These are phyloP conservation scores for Papilio machaon DNA, from an alignment of 1,140 invertebrate genomes.

Conservation along the genomic window DNA sequence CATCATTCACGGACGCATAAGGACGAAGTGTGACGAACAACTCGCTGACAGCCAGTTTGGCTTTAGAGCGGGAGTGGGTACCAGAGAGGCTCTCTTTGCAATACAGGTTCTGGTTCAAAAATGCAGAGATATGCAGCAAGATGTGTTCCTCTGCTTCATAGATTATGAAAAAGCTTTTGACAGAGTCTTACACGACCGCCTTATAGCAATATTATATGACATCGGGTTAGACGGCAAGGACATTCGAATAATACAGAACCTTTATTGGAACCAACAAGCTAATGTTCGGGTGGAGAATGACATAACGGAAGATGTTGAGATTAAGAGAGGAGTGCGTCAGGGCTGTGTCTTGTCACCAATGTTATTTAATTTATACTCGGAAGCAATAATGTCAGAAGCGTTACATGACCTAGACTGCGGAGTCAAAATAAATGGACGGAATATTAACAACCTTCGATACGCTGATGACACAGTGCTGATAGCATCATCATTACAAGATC, in stretches of 20 bases:
- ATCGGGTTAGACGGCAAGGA: slow-evolving; percentile 43
- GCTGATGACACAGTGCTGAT: slow-evolving; percentile 48
- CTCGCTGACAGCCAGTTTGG: slow-evolving; percentile 39
- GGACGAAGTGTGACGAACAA: slow-evolving; percentile 35
- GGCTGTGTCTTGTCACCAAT: too few species aligned
- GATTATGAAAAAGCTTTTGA: slow-evolving; percentile 48
- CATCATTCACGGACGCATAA: slow-evolving; percentile 38
- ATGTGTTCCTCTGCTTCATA: slow-evolving; percentile 44
- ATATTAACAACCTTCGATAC: slow-evolving; percentile 44
- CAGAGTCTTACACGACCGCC: slow-evolving; percentile 22
- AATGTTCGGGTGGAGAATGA: slow-evolving; percentile 35
- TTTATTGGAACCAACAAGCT: slow-evolving; percentile 43
- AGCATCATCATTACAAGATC: slow-evolving; percentile 38
- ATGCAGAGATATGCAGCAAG: slow-evolving; percentile 43
- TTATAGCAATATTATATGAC: slow-evolving; percentile 31
- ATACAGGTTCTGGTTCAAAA: slow-evolving; percentile 43
- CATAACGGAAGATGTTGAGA: too few species aligned
- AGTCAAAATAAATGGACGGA: too few species aligned
- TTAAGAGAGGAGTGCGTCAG: too few species aligned
- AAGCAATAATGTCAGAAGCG: too few species aligned
- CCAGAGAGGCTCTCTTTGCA: slow-evolving; percentile 40
- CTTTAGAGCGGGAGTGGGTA: slow-evolving; percentile 40
- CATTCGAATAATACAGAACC: slow-evolving; percentile 42
- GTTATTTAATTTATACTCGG: too few species aligned
- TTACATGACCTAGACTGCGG: too few species aligned